These are phyloP conservation scores for Aurelia sp. DNA, from an alignment of 30 jellyfish, hydroid and myxozoan genomes.

Conservation along the genomic window DNA sequence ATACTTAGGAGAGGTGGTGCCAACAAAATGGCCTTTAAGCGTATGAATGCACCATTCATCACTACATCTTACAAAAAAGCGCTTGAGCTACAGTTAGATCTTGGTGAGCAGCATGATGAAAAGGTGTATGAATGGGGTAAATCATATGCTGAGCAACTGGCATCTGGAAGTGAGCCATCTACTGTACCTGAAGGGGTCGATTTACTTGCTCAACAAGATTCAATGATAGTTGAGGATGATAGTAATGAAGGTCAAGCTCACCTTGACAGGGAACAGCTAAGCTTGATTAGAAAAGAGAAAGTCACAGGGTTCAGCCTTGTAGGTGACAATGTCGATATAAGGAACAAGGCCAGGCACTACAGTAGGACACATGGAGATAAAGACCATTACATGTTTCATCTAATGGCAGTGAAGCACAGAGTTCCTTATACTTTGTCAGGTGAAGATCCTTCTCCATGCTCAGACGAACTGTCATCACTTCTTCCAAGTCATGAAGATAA, in stretches of 20 bases:
- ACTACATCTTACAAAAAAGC: background rate
- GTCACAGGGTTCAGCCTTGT: constrained; percentile 1
- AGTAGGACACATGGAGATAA: constrained; percentile 15
- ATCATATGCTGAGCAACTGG: background rate
- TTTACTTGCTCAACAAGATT: background rate
- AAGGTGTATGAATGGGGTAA: background rate
- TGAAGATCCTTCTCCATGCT: no score
- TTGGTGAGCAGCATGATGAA: background rate
- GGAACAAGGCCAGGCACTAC: constrained; percentile 21
- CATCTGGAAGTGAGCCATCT: background rate
- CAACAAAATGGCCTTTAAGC: background rate
- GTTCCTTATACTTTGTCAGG: background rate
- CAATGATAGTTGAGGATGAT: no score
- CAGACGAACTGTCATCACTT: background rate
- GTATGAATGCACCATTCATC: background rate
- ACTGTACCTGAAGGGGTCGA: background rate
- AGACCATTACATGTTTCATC: constrained; percentile 30
- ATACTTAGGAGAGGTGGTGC: constrained; percentile 17
- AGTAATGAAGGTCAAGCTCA: no score
- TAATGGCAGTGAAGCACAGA: constrained; percentile 6
- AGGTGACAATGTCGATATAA: constrained; percentile 1
- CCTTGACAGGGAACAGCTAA: no score
- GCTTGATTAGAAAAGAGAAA: background rate
- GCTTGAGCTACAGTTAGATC: background rate
- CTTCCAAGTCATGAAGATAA: background rate